Evolutionary conservation across 2,888 invertebrate species (phyloP).

Genomic region (Carterocephalus palaemon): DNA sequence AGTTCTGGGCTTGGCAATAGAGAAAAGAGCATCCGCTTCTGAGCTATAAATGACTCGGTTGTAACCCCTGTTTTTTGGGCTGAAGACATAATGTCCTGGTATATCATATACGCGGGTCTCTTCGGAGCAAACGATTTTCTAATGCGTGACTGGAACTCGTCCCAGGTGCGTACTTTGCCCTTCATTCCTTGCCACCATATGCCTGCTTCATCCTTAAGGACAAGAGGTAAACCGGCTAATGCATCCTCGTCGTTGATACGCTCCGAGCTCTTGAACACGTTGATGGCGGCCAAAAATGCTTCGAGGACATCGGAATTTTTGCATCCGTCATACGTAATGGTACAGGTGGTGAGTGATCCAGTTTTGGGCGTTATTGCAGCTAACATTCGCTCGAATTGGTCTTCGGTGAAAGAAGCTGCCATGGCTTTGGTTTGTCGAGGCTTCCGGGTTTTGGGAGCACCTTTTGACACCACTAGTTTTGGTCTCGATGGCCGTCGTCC

Average conservation of each 20-base stretch:
- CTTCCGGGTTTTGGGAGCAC: background rate
- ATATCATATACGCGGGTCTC: constrained; percentile 23
- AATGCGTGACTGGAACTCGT: constrained; percentile 17
- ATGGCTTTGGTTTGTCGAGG: background rate
- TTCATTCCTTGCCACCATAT: constrained; percentile 28
- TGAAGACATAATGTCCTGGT: constrained; percentile 22
- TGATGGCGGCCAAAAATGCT: constrained; percentile 11
- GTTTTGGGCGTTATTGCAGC: background rate
- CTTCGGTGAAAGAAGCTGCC: background rate
- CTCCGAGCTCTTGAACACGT: constrained; percentile 10
- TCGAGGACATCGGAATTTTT: constrained; percentile 4
- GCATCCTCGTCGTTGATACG: constrained; percentile 16
- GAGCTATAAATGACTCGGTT: constrained; percentile 25
- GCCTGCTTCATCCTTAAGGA: constrained; percentile 20
- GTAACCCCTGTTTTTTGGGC: constrained; percentile 14
- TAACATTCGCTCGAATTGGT: background rate
- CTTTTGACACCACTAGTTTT: background rate
- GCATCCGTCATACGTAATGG: background rate
- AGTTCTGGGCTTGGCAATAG: background rate
- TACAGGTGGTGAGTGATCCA: background rate
- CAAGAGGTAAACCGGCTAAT: constrained; percentile 11
- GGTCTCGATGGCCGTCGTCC: background rate
- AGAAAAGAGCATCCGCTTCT: background rate
- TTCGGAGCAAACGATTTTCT: constrained; percentile 25
- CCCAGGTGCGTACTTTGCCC: constrained; percentile 17